These are phyloP conservation scores for Bombus haemorrhoidalis DNA, from an alignment of 1,140 invertebrate genomes.

Conservation along the genomic window DNA sequence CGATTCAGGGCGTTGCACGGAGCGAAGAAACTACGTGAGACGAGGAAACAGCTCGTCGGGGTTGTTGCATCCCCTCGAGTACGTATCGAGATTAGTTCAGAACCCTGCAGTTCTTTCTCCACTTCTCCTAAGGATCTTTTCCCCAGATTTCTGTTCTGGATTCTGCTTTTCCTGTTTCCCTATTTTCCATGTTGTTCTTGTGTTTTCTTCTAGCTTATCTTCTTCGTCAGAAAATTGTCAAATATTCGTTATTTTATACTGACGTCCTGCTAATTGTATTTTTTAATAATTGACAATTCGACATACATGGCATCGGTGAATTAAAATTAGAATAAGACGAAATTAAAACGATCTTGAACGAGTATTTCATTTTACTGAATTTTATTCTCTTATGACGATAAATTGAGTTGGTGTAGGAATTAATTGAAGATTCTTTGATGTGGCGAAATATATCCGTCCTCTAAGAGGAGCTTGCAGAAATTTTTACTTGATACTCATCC, in stretches of 20 bases:
- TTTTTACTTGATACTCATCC: neutral
- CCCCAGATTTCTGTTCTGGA: neutral
- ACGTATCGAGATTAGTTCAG: slow-evolving; percentile 34
- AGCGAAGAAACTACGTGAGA: slow-evolving; percentile 38
- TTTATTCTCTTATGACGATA: neutral
- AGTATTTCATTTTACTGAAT: neutral
- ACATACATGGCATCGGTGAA: too few relatives aligned
- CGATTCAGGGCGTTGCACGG: slow-evolving; percentile 74
- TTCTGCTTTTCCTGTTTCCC: neutral
- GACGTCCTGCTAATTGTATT: too few relatives aligned
- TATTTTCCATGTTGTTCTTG: neutral
- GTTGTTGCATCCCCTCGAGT: slow-evolving; percentile 53
- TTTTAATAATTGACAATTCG: too few relatives aligned
- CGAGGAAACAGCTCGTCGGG: slow-evolving; percentile 36
- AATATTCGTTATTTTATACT: too few relatives aligned
- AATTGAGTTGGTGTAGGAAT: neutral
- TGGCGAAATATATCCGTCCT: too few relatives aligned
- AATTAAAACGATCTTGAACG: too few relatives aligned
- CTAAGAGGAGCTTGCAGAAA: neutral
- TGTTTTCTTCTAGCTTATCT: too few relatives aligned
- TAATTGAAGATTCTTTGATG: neutral
- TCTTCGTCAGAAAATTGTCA: too few relatives aligned
- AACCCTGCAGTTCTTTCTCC: neutral
- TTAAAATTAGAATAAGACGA: too few relatives aligned
- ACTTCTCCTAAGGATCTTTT: neutral